Evolutionary conservation across 1,140 invertebrate genomes (phyloP).

Genomic region (Scaptomyza pallida): DNA sequence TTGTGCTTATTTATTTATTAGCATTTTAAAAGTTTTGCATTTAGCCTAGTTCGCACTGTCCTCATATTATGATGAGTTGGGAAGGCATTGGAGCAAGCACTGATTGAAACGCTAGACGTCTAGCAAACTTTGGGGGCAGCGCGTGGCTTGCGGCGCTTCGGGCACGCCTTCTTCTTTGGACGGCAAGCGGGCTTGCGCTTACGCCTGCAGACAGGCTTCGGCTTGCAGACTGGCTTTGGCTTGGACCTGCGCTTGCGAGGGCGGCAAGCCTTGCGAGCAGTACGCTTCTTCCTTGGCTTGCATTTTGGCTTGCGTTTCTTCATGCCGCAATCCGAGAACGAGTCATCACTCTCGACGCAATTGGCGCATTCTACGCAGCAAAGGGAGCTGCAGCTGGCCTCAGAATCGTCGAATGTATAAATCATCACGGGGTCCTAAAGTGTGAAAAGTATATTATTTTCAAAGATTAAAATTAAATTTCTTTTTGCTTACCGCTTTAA

Average conservation of each 20-base stretch:
- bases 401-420: neutral
- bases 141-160: neutral
- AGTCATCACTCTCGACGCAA: neutral
- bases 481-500: neutral
- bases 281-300: neutral
- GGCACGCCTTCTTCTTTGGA: neutral
- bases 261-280: neutral
- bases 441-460: too few species aligned
- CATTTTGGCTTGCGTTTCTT: neutral
- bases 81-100: too few species aligned
- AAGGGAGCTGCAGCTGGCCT: neutral
- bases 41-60: too few species aligned
- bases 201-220: too few species aligned
- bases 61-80: too few species aligned
- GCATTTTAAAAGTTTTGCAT: too few species aligned
- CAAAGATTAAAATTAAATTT: neutral
- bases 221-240: neutral
- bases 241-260: too few species aligned
- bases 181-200: neutral
- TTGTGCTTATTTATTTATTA: too few species aligned
- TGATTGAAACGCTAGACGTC: neutral
- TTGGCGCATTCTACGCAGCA: neutral
- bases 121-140: neutral
- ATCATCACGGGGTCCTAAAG: neutral
- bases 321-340: neutral